Conservation (phyloP, 2,888 invertebrate genomes). For the Seira ritae region DNA sequence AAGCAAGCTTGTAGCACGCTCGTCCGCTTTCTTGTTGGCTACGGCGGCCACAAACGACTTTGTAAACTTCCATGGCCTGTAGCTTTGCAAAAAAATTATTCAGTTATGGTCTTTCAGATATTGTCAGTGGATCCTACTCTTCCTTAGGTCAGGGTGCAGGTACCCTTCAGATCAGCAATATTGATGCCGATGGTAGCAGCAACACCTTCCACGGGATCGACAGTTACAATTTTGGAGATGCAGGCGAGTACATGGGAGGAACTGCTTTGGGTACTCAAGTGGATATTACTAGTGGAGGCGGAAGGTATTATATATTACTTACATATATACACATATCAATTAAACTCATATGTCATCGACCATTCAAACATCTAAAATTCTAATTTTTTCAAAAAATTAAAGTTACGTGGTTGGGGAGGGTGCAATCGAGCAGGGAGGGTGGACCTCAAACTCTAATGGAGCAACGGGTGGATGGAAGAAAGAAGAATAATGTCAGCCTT, state of each 20-base stretch:
- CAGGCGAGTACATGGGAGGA: constrained; percentile 30
- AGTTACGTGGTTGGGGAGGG: constrained; percentile 31
- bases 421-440: constrained; percentile 30
- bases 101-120: too few species aligned
- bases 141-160: constrained; percentile 34
- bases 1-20: too few species aligned
- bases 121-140: constrained; percentile 19
- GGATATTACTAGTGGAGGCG: constrained; percentile 26
- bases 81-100: too few species aligned
- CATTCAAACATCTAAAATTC: too few species aligned
- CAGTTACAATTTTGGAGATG: constrained; percentile 32
- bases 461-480: not conserved
- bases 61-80: too few species aligned
- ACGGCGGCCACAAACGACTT: too few species aligned
- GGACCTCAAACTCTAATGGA: not conserved
- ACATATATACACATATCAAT: too few species aligned
- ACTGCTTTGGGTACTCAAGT: constrained; percentile 21
- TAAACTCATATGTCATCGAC: too few species aligned
- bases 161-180: constrained; percentile 31
- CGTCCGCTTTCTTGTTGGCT: too few species aligned
- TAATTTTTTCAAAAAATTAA: too few species aligned
- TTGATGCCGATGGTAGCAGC: constrained; percentile 23
- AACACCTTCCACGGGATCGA: constrained; percentile 39
- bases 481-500: not conserved
- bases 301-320: too few species aligned